Base-by-base conservation (phyloP, 2,797 vertebrate species). In the Lagocephalus sceleratus region DNA sequence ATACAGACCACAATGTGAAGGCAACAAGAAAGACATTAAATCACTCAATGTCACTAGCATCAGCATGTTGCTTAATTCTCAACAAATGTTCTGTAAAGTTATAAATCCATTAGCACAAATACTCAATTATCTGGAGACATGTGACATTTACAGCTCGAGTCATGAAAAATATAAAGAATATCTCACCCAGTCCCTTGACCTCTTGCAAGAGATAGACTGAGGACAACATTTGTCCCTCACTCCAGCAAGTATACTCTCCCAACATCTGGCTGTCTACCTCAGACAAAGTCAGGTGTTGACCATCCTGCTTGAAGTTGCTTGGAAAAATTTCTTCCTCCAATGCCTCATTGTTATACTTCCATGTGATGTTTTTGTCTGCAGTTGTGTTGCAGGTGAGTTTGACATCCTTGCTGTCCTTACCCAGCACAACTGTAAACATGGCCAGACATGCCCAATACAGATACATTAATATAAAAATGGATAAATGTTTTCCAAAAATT, bases 241-340 rank as follows among this genome's bases (percentile, higher is more conserved):
- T 82, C 86, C 79, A 88, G 74, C 91, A 91, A 68, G 77, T 88
- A 71, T 90, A 91, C 1, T 88, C 46, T 46, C 91, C 91, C 20
- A 81, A 2, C 2, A 16, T 3, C 40, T 1, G 5, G 1, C 73
- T 71, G 0, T 53, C 71, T 5, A 88, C 55, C 0, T 47, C 2
- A 0, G 2, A 38, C 12, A 90, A 0, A 0, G 0, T 56, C 51
- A 90, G 56, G 3, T 47, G 38, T 2, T 3, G n/a, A 3, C 66
- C 82, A 0, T 17, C 15, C 19, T n/a, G 12, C 19, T n/a, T 0
- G n/a, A 53, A 0, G 0, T 17, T 0, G 0, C 45, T 20, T 0
- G 44, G 12, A 0, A 17, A 10, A 1, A 40, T 3, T 0, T 22
- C 55, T 2, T 51, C 12, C 0, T 21, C 5, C 0, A 45, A 0